Evolutionary conservation across 2,113 vertebrate genomes (phyloP), one percentile per base, ranked within the genome.

Genomic region (Burhinus oedicnemus): DNA sequence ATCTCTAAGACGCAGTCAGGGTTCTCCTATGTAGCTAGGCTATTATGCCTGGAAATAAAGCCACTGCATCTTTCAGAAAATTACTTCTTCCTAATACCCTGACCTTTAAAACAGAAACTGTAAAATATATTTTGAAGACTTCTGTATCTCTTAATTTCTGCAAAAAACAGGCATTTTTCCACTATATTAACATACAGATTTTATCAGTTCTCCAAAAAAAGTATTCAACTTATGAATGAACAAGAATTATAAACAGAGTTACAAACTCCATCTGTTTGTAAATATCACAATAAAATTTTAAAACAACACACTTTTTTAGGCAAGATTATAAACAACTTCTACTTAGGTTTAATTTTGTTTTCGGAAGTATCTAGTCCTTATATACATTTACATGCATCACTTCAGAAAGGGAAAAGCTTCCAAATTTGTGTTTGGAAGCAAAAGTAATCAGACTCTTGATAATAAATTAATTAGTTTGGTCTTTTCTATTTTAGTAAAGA

Each of bases 81-180:
- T 22, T 1, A 18, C 66, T 69, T 69, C 78, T 49, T 72, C 49
- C 44, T 32, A 12, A 60, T 32, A 45, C 5, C 15, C 38, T 60
- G 66, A 49, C 44, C 22, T 74, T 87, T 83, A 27, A 66, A 92
- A 51, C 6, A 71, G 52, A 38, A 91, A 71, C 61, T 36, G 25
- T 52, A 58, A 55, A 77, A 51, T 27, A 9, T 0, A 1, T 15
- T 27, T 84, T 38, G 6, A 70, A 79, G 25, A 47, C 1, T 0
- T 66, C 10, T 66, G 0, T 30, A 3, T 87, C 47, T 79, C 22
- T 42, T 13, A 57, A 29, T 84, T 76, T 47, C 70, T 86, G 32
- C 12, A 36, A 21, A 81, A 3, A 4, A 0, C 9, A 34, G 45
- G 32, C 0, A 1, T 52, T 62, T 40, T 87, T 42, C 52, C 34